phyloP scores from a whole-genome alignment of 2,888 invertebrate species.

The Machimus rusticus region DNA sequence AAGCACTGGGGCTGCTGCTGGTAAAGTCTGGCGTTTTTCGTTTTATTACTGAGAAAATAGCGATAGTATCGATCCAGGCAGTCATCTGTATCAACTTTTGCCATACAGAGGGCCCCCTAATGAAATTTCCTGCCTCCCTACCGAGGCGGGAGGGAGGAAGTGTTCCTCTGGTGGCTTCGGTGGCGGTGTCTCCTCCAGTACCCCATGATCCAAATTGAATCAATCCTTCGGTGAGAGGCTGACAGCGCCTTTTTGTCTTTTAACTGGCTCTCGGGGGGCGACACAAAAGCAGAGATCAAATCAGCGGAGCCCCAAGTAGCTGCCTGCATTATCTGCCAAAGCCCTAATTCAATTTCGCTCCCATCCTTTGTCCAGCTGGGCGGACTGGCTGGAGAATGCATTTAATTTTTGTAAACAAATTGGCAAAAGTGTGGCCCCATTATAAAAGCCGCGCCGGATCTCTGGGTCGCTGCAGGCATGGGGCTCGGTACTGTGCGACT shows the following conservation, averaged over 20 bases:
- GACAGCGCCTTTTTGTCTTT: background rate
- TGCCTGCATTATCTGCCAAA: background rate
- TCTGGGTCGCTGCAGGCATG: background rate
- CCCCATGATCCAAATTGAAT: background rate
- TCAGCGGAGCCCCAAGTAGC: background rate
- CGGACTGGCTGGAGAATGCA: background rate
- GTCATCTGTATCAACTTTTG: background rate
- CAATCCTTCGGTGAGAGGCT: background rate
- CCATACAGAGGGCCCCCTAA: background rate
- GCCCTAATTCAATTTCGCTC: background rate
- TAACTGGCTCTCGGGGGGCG: background rate
- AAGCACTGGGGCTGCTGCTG: background rate
- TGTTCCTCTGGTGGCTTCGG: background rate
- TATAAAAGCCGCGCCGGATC: background rate
- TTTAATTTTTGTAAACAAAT: slow-evolving; percentile 13
- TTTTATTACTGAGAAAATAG: background rate
- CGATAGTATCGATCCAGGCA: background rate
- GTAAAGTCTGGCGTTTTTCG: background rate
- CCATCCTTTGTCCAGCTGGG: background rate
- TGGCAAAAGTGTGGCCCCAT: background rate
- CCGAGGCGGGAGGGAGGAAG: background rate
- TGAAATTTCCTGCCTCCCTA: background rate
- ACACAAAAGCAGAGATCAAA: background rate
- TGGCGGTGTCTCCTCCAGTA: background rate
- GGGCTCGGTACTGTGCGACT: background rate